Evolutionary conservation across 2,113 vertebrate species (phyloP).

Genomic region (Asarcornis scutulata): DNA sequence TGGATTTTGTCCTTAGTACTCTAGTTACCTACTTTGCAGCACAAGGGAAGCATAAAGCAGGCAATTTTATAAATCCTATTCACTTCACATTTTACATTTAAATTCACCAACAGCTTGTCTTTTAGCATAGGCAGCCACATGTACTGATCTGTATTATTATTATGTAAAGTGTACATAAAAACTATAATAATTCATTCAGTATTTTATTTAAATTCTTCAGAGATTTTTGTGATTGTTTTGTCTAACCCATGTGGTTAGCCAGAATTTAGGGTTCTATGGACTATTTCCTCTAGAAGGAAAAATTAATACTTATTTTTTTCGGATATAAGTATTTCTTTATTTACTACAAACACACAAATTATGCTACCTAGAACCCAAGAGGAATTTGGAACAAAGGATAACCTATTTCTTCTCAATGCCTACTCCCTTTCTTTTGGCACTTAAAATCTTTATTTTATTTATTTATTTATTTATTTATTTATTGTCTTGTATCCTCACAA

Average conservation of each 20-base stretch:
- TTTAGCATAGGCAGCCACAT: background rate
- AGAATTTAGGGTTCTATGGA: background rate
- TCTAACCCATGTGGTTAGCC: background rate
- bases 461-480: too few species aligned
- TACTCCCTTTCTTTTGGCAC: background rate
- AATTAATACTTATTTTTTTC: background rate
- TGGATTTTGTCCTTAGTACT: background rate
- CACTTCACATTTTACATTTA: background rate
- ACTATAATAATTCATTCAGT: background rate
- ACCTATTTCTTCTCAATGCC: background rate
- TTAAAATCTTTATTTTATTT: background rate
- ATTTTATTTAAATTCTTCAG: background rate
- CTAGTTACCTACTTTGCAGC: background rate
- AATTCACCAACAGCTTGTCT: background rate
- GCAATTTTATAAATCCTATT: background rate
- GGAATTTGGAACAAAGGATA: background rate
- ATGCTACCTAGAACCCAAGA: background rate
- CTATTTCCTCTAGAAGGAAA: background rate
- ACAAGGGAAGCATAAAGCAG: background rate
- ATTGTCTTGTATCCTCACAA: background rate
- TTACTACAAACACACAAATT: background rate
- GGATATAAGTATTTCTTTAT: background rate
- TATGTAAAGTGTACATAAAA: background rate
- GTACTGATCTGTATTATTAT: background rate
- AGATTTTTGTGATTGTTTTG: background rate